Evolutionary conservation across 2,888 invertebrate genomes (phyloP).

Genomic region (Dusona sp.): DNA sequence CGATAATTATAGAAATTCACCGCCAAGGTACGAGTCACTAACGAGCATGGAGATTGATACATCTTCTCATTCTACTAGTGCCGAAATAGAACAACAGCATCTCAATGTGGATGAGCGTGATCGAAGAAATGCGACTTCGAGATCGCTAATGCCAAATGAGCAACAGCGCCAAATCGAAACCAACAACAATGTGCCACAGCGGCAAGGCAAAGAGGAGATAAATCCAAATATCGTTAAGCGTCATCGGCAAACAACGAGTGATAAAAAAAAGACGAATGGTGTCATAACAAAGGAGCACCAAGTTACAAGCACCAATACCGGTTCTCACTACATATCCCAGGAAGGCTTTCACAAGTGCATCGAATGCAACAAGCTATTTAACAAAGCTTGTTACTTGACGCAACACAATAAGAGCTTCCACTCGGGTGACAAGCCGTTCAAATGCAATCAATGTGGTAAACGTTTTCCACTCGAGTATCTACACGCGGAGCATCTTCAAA

Average conservation of each 20-base stretch:
- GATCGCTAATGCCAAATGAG: slow-evolving; percentile 25
- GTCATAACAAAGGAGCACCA: slow-evolving; percentile 77
- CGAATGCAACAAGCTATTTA: slow-evolving; percentile 94
- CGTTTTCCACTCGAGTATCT: slow-evolving; percentile 90
- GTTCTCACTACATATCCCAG: slow-evolving; percentile 78
- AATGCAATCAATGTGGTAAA: slow-evolving; percentile 94
- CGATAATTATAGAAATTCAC: slow-evolving; percentile 74
- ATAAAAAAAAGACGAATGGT: slow-evolving; percentile 54
- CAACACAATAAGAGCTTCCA: slow-evolving; percentile 97
- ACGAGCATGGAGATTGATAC: slow-evolving; percentile 69
- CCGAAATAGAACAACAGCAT: slow-evolving; percentile 68
- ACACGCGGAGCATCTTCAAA: slow-evolving; percentile 91
- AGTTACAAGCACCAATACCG: slow-evolving; percentile 77
- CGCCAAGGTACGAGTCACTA: slow-evolving; percentile 77
- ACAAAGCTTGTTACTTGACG: slow-evolving; percentile 94
- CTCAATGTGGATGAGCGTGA: slow-evolving; percentile 44
- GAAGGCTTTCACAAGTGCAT: slow-evolving; percentile 88
- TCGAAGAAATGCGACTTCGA: slow-evolving; percentile 45
- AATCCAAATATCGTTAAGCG: slow-evolving; percentile 75
- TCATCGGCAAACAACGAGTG: slow-evolving; percentile 28
- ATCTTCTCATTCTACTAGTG: slow-evolving; percentile 70
- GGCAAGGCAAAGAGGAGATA: slow-evolving; percentile 76
- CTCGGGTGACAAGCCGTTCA: slow-evolving; percentile 93
- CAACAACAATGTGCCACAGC: slow-evolving; percentile 78
- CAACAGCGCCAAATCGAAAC: slow-evolving; percentile 73